phyloP scores from a whole-genome alignment of 1,140 invertebrate species.

The Zaprionus camerounensis region DNA sequence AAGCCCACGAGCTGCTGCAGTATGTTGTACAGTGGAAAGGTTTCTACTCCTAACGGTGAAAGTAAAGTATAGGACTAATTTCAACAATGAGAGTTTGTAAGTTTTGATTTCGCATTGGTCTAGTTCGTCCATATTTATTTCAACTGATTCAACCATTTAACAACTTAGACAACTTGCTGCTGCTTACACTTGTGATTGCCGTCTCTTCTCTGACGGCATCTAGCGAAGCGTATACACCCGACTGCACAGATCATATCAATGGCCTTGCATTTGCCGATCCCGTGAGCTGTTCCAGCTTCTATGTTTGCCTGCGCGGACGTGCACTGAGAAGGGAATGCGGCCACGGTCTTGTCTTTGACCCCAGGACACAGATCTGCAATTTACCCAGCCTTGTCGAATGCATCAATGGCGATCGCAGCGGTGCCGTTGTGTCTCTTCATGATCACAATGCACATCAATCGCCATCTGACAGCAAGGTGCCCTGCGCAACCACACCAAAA shows the following conservation, averaged over 20 bases:
- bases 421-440: slow-evolving; percentile 7
- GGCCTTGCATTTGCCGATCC: slow-evolving; percentile 57
- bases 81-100: slow-evolving; percentile 52
- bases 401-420: slow-evolving; percentile 50
- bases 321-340: slow-evolving; percentile 50
- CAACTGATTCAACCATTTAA: neutral
- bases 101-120: neutral
- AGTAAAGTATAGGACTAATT: slow-evolving; percentile 31
- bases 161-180: slow-evolving; percentile 50
- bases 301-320: slow-evolving; percentile 55
- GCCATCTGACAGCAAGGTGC: slow-evolving; percentile 7
- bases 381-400: slow-evolving; percentile 52
- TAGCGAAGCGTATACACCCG: slow-evolving; percentile 29
- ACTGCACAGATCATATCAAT: slow-evolving; percentile 47
- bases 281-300: slow-evolving; percentile 56
- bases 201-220: slow-evolving; percentile 29
- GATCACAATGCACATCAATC: neutral
- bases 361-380: slow-evolving; percentile 49
- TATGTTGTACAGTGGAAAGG: slow-evolving; percentile 35
- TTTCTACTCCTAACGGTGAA: slow-evolving; percentile 28
- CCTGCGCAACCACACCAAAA: slow-evolving; percentile 29
- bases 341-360: slow-evolving; percentile 51
- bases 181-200: slow-evolving; percentile 52
- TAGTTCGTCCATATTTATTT: neutral
- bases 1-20: slow-evolving; percentile 6